Evolutionary conservation across 2,888 invertebrate species (phyloP).

Genomic region (Hirtodrosophila trivittata): DNA sequence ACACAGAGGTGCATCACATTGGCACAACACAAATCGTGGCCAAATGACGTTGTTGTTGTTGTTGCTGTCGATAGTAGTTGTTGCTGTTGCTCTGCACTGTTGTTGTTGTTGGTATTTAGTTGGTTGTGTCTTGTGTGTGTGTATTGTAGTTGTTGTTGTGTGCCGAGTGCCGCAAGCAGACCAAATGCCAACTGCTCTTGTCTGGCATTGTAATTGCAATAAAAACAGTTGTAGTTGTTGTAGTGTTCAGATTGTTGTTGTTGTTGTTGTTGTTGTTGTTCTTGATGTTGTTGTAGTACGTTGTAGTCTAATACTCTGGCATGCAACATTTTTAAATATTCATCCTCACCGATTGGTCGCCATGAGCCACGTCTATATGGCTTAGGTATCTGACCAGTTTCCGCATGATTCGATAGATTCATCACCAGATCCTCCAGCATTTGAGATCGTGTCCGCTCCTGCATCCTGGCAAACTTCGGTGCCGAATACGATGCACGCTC

Average conservation of each 20-base stretch:
- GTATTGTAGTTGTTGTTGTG: conserved; percentile 42
- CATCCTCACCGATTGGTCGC: conserved; percentile 91
- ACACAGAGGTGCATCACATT: conserved; percentile 82
- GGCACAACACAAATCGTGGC: conserved; percentile 80
- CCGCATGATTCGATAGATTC: conserved; percentile 96
- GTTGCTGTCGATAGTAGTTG: conserved; percentile 36
- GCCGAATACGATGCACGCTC: conserved; percentile 97
- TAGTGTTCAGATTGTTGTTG: conserved; percentile 23
- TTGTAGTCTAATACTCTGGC: conserved; percentile 79
- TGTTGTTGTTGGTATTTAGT: conserved; percentile 33
- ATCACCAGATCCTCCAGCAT: conserved; percentile 97
- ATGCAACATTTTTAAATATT: conserved; percentile 83
- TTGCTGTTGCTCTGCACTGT: conserved; percentile 19
- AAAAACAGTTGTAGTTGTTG: conserved; percentile 59
- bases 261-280: conserved; percentile 55
- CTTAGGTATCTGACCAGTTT: conserved; percentile 97
- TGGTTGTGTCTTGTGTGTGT: conserved; percentile 34
- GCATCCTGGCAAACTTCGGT: conserved; percentile 97
- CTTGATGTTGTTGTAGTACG: conserved; percentile 39
- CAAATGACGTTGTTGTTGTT: conserved; percentile 42
- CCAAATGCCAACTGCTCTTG: conserved; percentile 21
- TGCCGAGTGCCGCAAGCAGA: conserved; percentile 25
- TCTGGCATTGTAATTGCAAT: conserved; percentile 42
- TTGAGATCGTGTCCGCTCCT: conserved; percentile 95
- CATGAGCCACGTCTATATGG: conserved; percentile 96